These are phyloP conservation scores for Ranitomeya variabilis DNA, from an alignment of 2,113 vertebrate genomes.

Conservation along the genomic window DNA sequence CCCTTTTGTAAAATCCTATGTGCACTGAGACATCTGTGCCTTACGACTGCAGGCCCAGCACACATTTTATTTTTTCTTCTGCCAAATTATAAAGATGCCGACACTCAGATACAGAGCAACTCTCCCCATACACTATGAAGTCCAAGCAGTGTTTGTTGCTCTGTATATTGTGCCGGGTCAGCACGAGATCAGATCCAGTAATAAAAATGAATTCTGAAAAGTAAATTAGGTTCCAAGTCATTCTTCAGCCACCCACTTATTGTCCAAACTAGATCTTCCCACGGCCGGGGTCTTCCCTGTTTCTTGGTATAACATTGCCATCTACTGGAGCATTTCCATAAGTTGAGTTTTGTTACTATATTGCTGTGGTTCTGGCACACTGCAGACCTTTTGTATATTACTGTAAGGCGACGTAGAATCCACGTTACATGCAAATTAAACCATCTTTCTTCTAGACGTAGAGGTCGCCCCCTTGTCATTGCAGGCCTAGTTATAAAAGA, in stretches of 20 bases:
- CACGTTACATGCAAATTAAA: too few relatives aligned
- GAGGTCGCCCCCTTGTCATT: too few relatives aligned
- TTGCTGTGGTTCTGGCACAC: too few relatives aligned
- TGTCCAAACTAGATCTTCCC: conserved; percentile 59
- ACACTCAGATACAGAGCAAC: conserved; percentile 25
- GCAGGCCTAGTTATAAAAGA: too few relatives aligned
- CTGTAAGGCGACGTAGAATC: too few relatives aligned
- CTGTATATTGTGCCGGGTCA: conserved; percentile 68
- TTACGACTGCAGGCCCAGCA: neutral
- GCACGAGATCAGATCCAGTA: conserved; percentile 68
- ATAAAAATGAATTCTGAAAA: conserved; percentile 63
- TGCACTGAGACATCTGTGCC: conserved; percentile 2
- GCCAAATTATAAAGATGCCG: conserved; percentile 42
- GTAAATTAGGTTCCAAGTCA: conserved; percentile 63
- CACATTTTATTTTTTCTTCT: conserved; percentile 38
- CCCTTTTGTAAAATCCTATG: neutral
- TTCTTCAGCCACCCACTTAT: conserved; percentile 63
- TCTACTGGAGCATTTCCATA: conserved; percentile 69
- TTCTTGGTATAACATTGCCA: conserved; percentile 72
- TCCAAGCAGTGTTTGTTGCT: conserved; percentile 54
- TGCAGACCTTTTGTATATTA: too few relatives aligned
- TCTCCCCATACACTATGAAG: neutral
- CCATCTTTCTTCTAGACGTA: too few relatives aligned
- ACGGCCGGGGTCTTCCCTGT: conserved; percentile 53
- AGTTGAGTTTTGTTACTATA: neutral